Evolutionary conservation across 2,113 vertebrate genomes (phyloP).

Genomic region (Ammodytes dubius): DNA sequence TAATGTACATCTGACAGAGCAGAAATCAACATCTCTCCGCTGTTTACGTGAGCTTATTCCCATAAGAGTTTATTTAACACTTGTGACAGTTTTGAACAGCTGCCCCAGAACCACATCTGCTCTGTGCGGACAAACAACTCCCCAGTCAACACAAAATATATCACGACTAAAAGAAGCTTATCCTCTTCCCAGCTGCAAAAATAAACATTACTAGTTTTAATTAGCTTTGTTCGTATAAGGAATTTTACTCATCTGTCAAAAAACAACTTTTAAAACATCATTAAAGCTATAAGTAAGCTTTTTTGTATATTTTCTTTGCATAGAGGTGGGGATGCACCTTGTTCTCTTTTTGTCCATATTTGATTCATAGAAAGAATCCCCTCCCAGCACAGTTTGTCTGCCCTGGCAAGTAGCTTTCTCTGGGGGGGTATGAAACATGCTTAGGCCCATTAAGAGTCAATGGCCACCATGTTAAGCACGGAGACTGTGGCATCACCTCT

Average conservation of each 20-base stretch:
- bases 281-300: background rate
- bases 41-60: slow-evolving; percentile 50
- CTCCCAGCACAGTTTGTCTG: slow-evolving; percentile 51
- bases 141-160: slow-evolving; percentile 7
- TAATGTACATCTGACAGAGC: slow-evolving; percentile 20
- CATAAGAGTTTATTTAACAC: slow-evolving; percentile 46
- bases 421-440: slow-evolving; percentile 68
- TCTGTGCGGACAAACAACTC: slow-evolving; percentile 45
- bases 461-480: slow-evolving; percentile 68
- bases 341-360: background rate
- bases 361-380: background rate
- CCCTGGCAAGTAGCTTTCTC: slow-evolving; percentile 61
- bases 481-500: slow-evolving; percentile 76
- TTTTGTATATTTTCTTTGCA: background rate
- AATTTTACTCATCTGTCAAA: background rate
- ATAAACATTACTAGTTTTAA: background rate
- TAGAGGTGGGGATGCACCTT: background rate
- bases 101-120: slow-evolving; percentile 62
- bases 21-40: slow-evolving; percentile 29
- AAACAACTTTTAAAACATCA: background rate
- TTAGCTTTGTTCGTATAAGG: background rate
- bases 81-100: slow-evolving; percentile 57
- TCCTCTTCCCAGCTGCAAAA: background rate
- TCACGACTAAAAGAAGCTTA: background rate
- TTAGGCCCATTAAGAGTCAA: slow-evolving; percentile 73